Base-by-base conservation (phyloP, 2,888 invertebrate species). In the Synanthedon myopaeformis region DNA sequence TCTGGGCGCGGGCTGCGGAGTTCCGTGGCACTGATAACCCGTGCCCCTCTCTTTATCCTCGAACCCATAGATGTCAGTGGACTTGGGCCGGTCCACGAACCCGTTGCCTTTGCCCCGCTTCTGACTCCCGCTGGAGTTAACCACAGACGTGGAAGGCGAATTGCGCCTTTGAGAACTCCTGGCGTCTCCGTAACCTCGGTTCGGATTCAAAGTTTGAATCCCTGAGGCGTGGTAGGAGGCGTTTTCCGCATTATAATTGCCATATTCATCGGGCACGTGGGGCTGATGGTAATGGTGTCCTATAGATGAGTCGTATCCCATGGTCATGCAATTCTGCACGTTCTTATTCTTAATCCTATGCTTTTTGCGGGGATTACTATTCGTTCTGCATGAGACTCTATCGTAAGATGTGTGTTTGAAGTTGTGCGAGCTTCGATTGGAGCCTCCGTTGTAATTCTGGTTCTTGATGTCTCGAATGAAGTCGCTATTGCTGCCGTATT, bases 51-150 rank as follows among this genome's bases (percentile, higher is more conserved):
- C 86, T 53, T 78, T 76, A 53, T 86, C 87, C 53, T 88, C 87
- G 63, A 90, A 90, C 57, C 90, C 90, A 58, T 89, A 90, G 61
- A 90, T 73, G 58, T 90, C 90, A 12, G 90, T 90, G 42, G 90
- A 90, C 65, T 90, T 90, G 3, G 91, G 91, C 42, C 92, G 83
- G 61, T 93, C 92, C 51, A 91, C 91, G 60, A 90, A 90, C 49
- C 74, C 75, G 56, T 81, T 85, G 3, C 67, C 85, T 66, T 80
- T 90, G 12, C 88, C 88, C 13, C 88, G 78, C 58, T 88, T 88
- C 64, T 88, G 88, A 57, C 88, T 86, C 2, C 88, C 88, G 56
- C 86, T 84, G 3, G 85, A 82, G 59, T 86, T 85, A 10, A 82
- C 80, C 66, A 81, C 75, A 3, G 83, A 80, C 3, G 84, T 77